Evolutionary conservation across 2,113 vertebrate genomes (phyloP), one percentile per base, ranked within the genome.

Genomic region (Astur gentilis): DNA sequence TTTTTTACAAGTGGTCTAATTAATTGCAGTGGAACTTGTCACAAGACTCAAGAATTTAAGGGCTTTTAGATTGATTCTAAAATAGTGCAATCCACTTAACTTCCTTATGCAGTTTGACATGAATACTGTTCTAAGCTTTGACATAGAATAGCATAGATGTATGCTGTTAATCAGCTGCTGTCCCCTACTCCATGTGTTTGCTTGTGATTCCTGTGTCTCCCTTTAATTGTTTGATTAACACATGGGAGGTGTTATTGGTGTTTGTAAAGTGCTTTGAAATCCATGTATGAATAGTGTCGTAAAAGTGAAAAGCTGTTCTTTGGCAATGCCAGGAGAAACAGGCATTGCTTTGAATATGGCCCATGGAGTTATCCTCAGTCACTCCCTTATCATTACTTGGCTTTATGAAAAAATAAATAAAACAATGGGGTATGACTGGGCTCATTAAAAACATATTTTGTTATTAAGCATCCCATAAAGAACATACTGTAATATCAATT

Each of bases 371-470:
- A 54, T 60, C 20, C 31, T 93, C 66, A 67, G 72, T 78, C 77
- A 61, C 40, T 94, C 90, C 44, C 78, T 94, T 90, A 69, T 69
- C 34, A 69, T 95, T 93, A 88, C 66, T 76, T 57, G 78, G 34
- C 73, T 89, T 91, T 81, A 84, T 92, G 81, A 91, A 94, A 95
- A 95, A 89, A 84, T 87, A 96, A 93, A 95, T 93, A 84, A 96
- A 94, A 96, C 81, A 94, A 72, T 93, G 73, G 72, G 27, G 58
- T 91, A 44, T 96, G 95, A 93, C 90, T 52, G 21, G 72, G 38
- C 61, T 96, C 76, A 87, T 95, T 97, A 93, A 89, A 95, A 95
- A 45, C 79, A 18, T 86, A 81, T 96, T 96, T 95, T 61, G 62
- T 78, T 87, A 83, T 93, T 93, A 95, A 20, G 69, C 26, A 38